Base-by-base conservation (phyloP, 2,113 vertebrate genomes). In the Caranx melampygus region DNA sequence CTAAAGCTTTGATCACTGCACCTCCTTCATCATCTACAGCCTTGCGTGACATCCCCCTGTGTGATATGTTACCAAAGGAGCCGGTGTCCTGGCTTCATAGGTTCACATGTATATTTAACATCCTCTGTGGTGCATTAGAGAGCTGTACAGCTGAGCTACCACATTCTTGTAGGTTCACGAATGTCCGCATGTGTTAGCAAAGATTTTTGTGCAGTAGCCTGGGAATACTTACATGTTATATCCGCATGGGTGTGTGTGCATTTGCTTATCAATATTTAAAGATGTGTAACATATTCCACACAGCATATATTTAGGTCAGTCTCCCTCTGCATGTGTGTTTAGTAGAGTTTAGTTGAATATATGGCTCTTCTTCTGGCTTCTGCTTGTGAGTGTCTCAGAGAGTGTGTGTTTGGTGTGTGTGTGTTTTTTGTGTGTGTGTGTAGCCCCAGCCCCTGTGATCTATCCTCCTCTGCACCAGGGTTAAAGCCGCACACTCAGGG, bases 51-150 rank as follows among this genome's bases (percentile, higher is more conserved):
- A 72, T 68, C 68, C 68, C 72, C 51, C 75, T 6, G 75, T 83
- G 83, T 62, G 85, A 87, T 90, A n/a, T 37, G 88, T 79, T 77
- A 59, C 62, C 5, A 66, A 63, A 77, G 79, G 3, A 75, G 76
- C 78, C 12, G 1, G n/a, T 81, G 85, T 52, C 88, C 88, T 3
- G 68, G 87, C 79, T 79, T 66, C 86, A 72, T 42, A 6, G 75
- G 87, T 82, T 81, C 70, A 66, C 87, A 86, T 91, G 87, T 85
- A 91, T 92, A 82, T 92, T 92, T 92, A 89, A 93, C 60, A 7
- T 37, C 49, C 62, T 82, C 87, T 70, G 73, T 18, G 78, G 75
- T 87, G 89, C 88, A 90, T 91, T 89, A 91, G 82, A 35, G 85
- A 88, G 80, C 9, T 1, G 35, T 9, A 68, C 62, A 33, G 79